Conservation (phyloP, 2,888 invertebrate genomes). For the Dolichopus griseipennis region DNA sequence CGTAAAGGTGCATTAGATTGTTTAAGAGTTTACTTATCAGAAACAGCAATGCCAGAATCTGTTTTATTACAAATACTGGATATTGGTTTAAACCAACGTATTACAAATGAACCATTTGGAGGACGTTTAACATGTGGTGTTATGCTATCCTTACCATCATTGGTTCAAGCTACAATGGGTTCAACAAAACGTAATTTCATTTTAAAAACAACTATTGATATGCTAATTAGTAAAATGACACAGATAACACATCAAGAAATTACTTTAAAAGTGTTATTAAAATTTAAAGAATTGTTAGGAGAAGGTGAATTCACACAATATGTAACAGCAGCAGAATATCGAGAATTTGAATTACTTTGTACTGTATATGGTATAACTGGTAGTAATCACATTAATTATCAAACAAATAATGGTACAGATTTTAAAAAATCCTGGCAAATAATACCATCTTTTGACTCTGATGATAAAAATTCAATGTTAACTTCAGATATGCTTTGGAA, state of each 20-base stretch:
- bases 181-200: slow-evolving; percentile 46
- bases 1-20: slow-evolving; percentile 71
- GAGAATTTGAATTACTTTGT: slow-evolving; percentile 53
- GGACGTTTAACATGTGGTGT: slow-evolving; percentile 55
- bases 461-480: slow-evolving; percentile 13
- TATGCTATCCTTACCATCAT: slow-evolving; percentile 55
- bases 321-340: slow-evolving; percentile 45
- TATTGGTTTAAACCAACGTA: slow-evolving; percentile 51
- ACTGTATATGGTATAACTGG: slow-evolving; percentile 48
- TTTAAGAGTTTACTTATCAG: slow-evolving; percentile 60
- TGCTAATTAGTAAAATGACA: slow-evolving; percentile 49
- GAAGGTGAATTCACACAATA: slow-evolving; percentile 54
- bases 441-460: slow-evolving; percentile 21
- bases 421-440: slow-evolving; percentile 20
- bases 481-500: slow-evolving; percentile 24
- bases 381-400: slow-evolving; percentile 17
- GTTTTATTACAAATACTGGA: slow-evolving; percentile 57
- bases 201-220: slow-evolving; percentile 47
- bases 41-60: slow-evolving; percentile 58
- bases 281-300: slow-evolving; percentile 61
- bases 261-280: slow-evolving; percentile 57
- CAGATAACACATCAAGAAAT: slow-evolving; percentile 58
- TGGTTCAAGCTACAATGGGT: slow-evolving; percentile 49
- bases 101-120: slow-evolving; percentile 47
- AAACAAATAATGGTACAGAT: slow-evolving; percentile 19